Base-by-base conservation (phyloP, 2,888 invertebrate species). In the Protonemura montana region DNA sequence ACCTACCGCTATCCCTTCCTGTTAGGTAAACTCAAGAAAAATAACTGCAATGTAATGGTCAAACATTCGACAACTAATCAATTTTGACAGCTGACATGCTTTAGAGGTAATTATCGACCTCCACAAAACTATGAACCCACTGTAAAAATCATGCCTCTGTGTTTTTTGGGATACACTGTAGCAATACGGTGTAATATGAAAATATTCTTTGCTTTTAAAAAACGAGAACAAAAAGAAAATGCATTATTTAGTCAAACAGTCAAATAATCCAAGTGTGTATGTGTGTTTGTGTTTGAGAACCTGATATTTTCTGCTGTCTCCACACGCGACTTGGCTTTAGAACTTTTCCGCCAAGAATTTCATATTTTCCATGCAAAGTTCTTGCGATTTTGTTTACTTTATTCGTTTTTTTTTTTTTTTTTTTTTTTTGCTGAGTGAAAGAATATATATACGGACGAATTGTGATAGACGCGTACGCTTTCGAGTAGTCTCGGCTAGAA, bases 351-450 rank as follows among this genome's bases (percentile, higher is more conserved):
- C 59, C 59, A 59, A 59, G 59, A 59, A 59, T 59, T 59, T 59
- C 59, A 59, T 59, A 59, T 59, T 59, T 59, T 59, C 6, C 21
- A 59, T 16, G 21, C 59, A 59, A 13, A 16, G 7, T 59, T 59
- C 59, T 59, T 59, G 59, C 59, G 59, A 59, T 59, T 59, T 59
- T 59, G 59, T 59, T 59, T 59, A 59, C 21, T 59, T 59, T 59
- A 59, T 59, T 59, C 21, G 59, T 3, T 10, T 59, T 59, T 10
- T 21, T 59, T 59, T 59, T 59, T 3, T 10, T 59, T 59, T 10
- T 21, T 59, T 59, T 59, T 59, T 59, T 35, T 7, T 59, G 59
- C 59, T 59, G 59, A 59, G 59, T 59, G 13, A 59, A 10, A 59
- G 59, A 59, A 59, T 59, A 59, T 59, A 59, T 59, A 59, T 35